phyloP scores from a whole-genome alignment of 2,888 invertebrate genomes.

The Ptychoptera albimana region DNA sequence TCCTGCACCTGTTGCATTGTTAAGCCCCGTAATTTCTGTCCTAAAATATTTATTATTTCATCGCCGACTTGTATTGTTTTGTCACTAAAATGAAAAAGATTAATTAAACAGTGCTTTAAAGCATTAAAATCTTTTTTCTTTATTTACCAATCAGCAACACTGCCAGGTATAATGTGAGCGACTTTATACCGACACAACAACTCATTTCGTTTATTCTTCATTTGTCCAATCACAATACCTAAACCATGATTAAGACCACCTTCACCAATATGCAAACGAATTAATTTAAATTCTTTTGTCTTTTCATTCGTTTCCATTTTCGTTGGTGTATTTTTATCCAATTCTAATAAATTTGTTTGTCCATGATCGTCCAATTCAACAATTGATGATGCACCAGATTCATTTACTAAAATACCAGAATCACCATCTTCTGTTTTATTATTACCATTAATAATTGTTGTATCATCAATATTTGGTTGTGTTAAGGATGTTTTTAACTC shows the following conservation, averaged over 20 bases:
- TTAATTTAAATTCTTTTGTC: constrained; percentile 4
- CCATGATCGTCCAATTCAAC: constrained; percentile 37
- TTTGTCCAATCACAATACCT: constrained; percentile 48
- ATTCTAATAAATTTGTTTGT: constrained; percentile 18
- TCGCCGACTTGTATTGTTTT: constrained; percentile 51
- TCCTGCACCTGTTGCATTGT: constrained; percentile 48
- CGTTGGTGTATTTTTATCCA: neutral
- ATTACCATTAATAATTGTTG: constrained; percentile 34
- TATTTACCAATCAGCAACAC: constrained; percentile 48
- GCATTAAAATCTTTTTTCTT: neutral
- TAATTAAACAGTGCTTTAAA: neutral
- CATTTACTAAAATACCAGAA: constrained; percentile 58
- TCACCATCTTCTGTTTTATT: constrained; percentile 55
- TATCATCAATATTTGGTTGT: constrained; percentile 46
- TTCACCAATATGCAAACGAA: constrained; percentile 36
- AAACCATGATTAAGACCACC: constrained; percentile 43
- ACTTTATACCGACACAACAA: constrained; percentile 37
- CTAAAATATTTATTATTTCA: constrained; percentile 57
- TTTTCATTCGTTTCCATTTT: neutral
- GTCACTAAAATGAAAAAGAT: constrained; percentile 33
- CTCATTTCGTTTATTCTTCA: constrained; percentile 37
- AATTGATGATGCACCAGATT: constrained; percentile 50
- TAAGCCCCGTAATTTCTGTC: constrained; percentile 46
- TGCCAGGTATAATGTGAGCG: constrained; percentile 52
- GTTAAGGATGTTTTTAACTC: constrained; percentile 32